Percentiles rank a stretch among this genome's conserved stretches.
Conservation (phyloP, 2,113 vertebrate genomes). For the Dicentrarchus labrax region DNA sequence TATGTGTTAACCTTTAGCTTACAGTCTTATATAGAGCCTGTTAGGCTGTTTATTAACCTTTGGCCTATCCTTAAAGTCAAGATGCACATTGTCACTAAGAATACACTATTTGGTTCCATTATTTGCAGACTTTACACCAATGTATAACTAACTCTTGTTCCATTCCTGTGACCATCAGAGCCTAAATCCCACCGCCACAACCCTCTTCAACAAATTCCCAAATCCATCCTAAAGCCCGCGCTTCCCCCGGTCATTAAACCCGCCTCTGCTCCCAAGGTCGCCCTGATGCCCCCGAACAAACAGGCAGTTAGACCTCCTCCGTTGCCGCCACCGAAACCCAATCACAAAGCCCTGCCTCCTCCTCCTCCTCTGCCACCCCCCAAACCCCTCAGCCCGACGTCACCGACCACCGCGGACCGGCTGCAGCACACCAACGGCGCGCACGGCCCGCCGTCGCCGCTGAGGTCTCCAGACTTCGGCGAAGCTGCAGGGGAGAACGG, state of each 20-base stretch:
- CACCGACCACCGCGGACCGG: neutral
- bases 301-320: slow-evolving; percentile 54
- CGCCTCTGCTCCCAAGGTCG: slow-evolving; percentile 31
- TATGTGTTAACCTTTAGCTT: neutral
- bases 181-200: slow-evolving; percentile 32
- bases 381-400: slow-evolving; percentile 33
- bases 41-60: too few species aligned
- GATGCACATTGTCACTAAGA: too few species aligned
- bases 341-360: slow-evolving; percentile 13
- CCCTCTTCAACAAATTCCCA: slow-evolving; percentile 33
- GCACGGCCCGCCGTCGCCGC: slow-evolving; percentile 58
- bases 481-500: neutral
- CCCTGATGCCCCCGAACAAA: slow-evolving; percentile 62
- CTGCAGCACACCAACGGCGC: slow-evolving; percentile 54
- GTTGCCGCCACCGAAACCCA: slow-evolving; percentile 41
- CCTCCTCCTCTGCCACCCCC: slow-evolving; percentile 16
- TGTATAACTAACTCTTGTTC: too few species aligned
- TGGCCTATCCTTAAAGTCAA: too few species aligned
- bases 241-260: slow-evolving; percentile 13
- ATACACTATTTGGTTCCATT: too few species aligned
- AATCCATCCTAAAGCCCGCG: slow-evolving; percentile 45
- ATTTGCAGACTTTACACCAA: too few species aligned
- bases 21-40: too few species aligned
- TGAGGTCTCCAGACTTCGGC: neutral
- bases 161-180: slow-evolving; percentile 34